phyloP scores from a whole-genome alignment of 2,113 vertebrate species.

The Mola mola region DNA sequence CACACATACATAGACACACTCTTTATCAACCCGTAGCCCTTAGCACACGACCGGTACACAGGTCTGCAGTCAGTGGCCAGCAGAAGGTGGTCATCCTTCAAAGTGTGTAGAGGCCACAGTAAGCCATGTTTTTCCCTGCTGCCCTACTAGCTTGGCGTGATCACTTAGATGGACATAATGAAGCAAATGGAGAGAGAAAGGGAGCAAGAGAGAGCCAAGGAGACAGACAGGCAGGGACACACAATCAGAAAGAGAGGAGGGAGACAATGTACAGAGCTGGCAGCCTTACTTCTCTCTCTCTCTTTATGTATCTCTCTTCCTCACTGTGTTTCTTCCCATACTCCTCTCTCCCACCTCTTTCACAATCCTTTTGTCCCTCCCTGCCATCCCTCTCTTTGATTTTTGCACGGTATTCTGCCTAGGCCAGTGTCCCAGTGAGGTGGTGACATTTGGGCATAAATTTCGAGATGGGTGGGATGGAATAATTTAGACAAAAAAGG shows the following conservation, averaged over 20 bases:
- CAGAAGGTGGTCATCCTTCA: conserved; percentile 33
- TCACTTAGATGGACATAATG: conserved; percentile 67
- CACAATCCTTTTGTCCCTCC: conserved; percentile 59
- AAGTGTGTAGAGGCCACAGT: conserved; percentile 36
- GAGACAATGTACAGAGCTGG: conserved; percentile 68
- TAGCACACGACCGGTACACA: conserved; percentile 25
- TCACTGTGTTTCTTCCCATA: conserved; percentile 31
- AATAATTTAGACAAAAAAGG: conserved; percentile 51
- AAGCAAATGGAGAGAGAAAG: conserved; percentile 47
- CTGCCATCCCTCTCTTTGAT: conserved; percentile 50
- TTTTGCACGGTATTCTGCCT: conserved; percentile 33
- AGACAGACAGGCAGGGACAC: conserved; percentile 67
- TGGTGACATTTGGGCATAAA: conserved; percentile 38
- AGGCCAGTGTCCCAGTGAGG: conserved; percentile 53
- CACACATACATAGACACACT: conserved; percentile 20
- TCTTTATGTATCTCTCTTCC: conserved; percentile 27
- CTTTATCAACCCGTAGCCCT: conserved; percentile 13
- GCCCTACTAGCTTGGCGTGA: conserved; percentile 26
- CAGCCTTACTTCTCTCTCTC: conserved; percentile 55
- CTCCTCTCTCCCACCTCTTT: conserved; percentile 57
- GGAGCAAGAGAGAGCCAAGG: conserved; percentile 13
- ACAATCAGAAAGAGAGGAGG: conserved; percentile 60
- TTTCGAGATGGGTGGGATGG: conserved; percentile 46
- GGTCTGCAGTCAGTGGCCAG: conserved; percentile 26
- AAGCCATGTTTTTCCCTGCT: conserved; percentile 24